Evolutionary conservation across 1,140 invertebrate genomes (phyloP).

Genomic region (Idris sp.): DNA sequence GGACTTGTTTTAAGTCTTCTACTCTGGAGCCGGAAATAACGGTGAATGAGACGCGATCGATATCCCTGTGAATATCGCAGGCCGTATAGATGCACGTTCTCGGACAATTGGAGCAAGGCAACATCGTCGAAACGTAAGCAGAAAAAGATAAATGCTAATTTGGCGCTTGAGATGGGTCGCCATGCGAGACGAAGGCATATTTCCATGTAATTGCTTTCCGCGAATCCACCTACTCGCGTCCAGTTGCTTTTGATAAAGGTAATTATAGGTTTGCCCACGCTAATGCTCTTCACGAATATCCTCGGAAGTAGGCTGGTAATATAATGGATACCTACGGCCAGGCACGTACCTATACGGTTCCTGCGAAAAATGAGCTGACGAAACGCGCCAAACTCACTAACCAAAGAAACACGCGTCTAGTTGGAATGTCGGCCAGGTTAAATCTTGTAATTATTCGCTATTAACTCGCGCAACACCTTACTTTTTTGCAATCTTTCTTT

Average conservation of each 20-base stretch:
- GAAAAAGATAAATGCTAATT: slow-evolving; percentile 72
- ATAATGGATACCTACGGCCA: slow-evolving; percentile 65
- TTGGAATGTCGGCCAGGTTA: too few relatives aligned
- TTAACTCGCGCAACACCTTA: too few relatives aligned
- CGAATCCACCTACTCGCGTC: slow-evolving; percentile 75
- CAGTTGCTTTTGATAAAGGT: slow-evolving; percentile 76
- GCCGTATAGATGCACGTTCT: slow-evolving; percentile 28
- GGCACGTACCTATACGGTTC: slow-evolving; percentile 63
- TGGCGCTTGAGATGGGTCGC: slow-evolving; percentile 71
- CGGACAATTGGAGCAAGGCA: slow-evolving; percentile 59
- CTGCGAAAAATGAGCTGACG: slow-evolving; percentile 46
- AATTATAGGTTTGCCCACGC: slow-evolving; percentile 75
- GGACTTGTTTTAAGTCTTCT: slow-evolving; percentile 28
- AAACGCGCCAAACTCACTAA: slow-evolving; percentile 37
- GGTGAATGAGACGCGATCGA: slow-evolving; percentile 56
- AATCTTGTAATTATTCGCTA: too few relatives aligned
- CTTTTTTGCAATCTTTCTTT: too few relatives aligned
- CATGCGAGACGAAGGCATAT: slow-evolving; percentile 73
- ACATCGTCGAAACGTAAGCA: slow-evolving; percentile 56
- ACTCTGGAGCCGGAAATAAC: slow-evolving; percentile 52
- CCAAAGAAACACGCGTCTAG: too few relatives aligned
- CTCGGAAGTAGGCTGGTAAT: slow-evolving; percentile 69
- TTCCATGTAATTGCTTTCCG: slow-evolving; percentile 77
- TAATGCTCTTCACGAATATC: slow-evolving; percentile 72
- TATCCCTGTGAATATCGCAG: slow-evolving; percentile 50